Percentiles rank a stretch among this genome's conserved stretches.
These are phyloP conservation scores for Eriocheir sinensis DNA, from an alignment of 1,140 invertebrate genomes.

Conservation along the genomic window DNA sequence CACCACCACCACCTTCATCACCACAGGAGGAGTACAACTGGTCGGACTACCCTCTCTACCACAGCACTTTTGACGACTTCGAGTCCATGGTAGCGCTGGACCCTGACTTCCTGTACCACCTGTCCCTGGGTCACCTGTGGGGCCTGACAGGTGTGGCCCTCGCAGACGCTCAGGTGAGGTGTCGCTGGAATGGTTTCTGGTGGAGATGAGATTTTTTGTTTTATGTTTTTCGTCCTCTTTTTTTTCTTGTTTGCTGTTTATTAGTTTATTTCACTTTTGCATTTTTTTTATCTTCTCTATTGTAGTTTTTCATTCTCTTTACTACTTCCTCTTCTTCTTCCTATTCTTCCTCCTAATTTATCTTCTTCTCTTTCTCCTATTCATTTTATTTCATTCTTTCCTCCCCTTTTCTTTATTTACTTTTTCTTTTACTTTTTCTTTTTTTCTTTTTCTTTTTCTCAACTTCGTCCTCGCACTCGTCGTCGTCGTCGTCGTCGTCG, in stretches of 20 bases:
- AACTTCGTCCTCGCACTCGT: no score
- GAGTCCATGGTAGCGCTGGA: slow-evolving; percentile 80
- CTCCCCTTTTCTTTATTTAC: background rate
- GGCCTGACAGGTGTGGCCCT: slow-evolving; percentile 71
- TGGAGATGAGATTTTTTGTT: background rate
- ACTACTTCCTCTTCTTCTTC: no score
- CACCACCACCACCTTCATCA: background rate
- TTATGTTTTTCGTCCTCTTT: background rate
- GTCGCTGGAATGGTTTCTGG: background rate
- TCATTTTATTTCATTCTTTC: background rate
- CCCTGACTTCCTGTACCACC: slow-evolving; percentile 80
- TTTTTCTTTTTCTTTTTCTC: background rate
- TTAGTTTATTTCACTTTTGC: no score
- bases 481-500: no score
- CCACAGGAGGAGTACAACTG: slow-evolving; percentile 71
- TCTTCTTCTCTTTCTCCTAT: no score
- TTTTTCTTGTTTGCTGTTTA: background rate
- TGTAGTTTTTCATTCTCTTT: no score
- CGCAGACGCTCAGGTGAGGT: slow-evolving; percentile 61
- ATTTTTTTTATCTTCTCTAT: no score
- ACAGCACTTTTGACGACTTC: slow-evolving; percentile 81
- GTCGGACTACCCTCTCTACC: slow-evolving; percentile 80
- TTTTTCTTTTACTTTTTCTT: background rate
- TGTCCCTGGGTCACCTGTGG: slow-evolving; percentile 78
- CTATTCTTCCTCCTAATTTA: no score